A percentile compares a stretch with the other conserved stretches of the same genome.
Conservation (phyloP, 2,888 invertebrate genomes). For the Melinaea menophilus region DNA sequence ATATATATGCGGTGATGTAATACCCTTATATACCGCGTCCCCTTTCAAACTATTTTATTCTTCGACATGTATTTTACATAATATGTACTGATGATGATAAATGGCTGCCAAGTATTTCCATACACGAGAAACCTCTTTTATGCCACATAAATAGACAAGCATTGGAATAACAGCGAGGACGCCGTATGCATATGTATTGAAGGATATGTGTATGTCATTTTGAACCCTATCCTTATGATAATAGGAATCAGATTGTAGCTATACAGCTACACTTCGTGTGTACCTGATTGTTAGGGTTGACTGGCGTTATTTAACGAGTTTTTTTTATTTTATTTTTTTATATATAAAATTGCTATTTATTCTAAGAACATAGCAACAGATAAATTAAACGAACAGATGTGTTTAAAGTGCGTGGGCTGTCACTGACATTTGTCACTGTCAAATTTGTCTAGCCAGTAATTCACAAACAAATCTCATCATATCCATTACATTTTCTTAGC, state of each 20-base stretch:
- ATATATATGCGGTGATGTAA: neutral
- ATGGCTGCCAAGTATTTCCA: constrained; percentile 29
- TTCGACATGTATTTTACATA: constrained; percentile 22
- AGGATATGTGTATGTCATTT: constrained; percentile 7
- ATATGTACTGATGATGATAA: constrained; percentile 32
- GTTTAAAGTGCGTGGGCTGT: too few relatives aligned
- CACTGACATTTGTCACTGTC: too few relatives aligned
- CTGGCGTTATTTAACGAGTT: too few relatives aligned
- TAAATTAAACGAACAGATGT: too few relatives aligned
- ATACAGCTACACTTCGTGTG: neutral
- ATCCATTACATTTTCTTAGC: too few relatives aligned
- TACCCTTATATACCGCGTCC: neutral
- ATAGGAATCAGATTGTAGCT: constrained; percentile 8
- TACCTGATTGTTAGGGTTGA: constrained; percentile 25
- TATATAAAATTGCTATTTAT: too few relatives aligned
- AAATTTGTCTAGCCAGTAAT: too few relatives aligned
- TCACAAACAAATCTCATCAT: too few relatives aligned
- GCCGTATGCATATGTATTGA: constrained; percentile 31
- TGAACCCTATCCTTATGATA: constrained; percentile 4
- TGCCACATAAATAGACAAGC: constrained; percentile 31
- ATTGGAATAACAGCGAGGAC: constrained; percentile 32
- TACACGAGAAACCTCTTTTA: constrained; percentile 32
- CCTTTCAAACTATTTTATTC: constrained; percentile 9
- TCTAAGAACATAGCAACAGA: too few relatives aligned
- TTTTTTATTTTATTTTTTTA: too few relatives aligned